Evolutionary conservation across 2,888 invertebrate species (phyloP).

Genomic region (Xestia xanthographa): DNA sequence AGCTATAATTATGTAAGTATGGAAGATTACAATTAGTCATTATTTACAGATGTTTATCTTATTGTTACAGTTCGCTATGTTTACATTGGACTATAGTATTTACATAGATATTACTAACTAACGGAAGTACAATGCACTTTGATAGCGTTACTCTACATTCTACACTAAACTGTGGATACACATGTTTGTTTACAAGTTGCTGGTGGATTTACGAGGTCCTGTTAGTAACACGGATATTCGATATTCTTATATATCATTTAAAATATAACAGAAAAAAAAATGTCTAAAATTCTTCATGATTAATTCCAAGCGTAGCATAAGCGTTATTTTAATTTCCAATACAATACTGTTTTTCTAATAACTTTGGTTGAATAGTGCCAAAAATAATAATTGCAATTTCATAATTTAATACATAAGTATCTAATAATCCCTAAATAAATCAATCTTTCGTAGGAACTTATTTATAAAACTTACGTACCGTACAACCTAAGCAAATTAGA

Average conservation of each 20-base stretch:
- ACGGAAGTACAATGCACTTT: conserved; percentile 79
- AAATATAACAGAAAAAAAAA: not conserved
- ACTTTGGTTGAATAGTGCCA: conserved; percentile 64
- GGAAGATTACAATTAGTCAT: conserved; percentile 55
- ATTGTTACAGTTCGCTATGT: conserved; percentile 54
- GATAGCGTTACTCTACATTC: conserved; percentile 65
- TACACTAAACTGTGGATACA: conserved; percentile 16
- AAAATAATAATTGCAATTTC: conserved; percentile 41
- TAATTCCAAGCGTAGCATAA: conserved; percentile 25
- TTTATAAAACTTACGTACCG: conserved; percentile 40
- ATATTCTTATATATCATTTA: not conserved
- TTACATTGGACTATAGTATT: conserved; percentile 59
- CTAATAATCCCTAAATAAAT: conserved; percentile 43
- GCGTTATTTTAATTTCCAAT: conserved; percentile 22
- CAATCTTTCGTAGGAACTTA: conserved; percentile 64
- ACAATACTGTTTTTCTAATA: conserved; percentile 56
- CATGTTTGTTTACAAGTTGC: conserved; percentile 19
- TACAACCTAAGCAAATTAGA: conserved; percentile 18
- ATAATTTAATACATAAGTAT: conserved; percentile 45
- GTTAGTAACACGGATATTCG: conserved; percentile 9
- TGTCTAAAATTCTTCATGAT: not conserved
- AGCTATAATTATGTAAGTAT: conserved; percentile 57
- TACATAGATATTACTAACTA: conserved; percentile 67
- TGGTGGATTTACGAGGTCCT: conserved; percentile 16
- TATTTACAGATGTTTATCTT: conserved; percentile 68